Evolutionary conservation across 1,140 invertebrate genomes (phyloP).

Genomic region (Pogonognathellus flavescens): DNA sequence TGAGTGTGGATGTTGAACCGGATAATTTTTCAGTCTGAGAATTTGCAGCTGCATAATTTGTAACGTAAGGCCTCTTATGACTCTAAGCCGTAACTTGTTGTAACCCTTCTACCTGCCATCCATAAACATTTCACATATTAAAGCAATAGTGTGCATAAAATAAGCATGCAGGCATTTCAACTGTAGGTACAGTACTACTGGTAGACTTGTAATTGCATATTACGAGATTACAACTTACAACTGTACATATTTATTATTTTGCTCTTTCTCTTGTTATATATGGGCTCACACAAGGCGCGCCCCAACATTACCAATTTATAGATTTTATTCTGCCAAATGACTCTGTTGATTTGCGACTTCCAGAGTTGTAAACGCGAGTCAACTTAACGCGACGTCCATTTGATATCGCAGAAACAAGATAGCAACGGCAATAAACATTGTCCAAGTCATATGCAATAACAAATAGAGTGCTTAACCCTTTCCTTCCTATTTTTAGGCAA

Average conservation of each 20-base stretch:
- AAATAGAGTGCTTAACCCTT: neutral
- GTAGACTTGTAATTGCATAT: constrained; percentile 27
- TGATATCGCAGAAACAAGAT: too few relatives aligned
- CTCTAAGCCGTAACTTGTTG: neutral
- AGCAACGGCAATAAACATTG: too few relatives aligned
- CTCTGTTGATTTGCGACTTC: constrained; percentile 19
- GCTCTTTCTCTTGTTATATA: constrained; percentile 32
- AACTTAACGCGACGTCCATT: too few relatives aligned
- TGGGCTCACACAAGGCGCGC: constrained; percentile 47
- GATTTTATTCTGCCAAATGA: neutral
- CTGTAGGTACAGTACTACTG: neutral
- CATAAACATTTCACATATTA: constrained; percentile 44
- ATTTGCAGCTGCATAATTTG: constrained; percentile 16
- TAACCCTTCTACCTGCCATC: constrained; percentile 46
- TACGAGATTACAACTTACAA: neutral
- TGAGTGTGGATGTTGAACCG: neutral
- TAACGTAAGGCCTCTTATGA: neutral
- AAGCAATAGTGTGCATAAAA: neutral
- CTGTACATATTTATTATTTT: constrained; percentile 31
- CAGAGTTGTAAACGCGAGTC: neutral
- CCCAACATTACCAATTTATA: constrained; percentile 38
- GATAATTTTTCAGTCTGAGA: constrained; percentile 27
- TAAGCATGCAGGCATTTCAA: constrained; percentile 9
- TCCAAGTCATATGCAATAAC: neutral
- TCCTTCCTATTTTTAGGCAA: constrained; percentile 37